Evolutionary conservation across 2,113 vertebrate genomes (phyloP).

Genomic region (Taxidea taxus): DNA sequence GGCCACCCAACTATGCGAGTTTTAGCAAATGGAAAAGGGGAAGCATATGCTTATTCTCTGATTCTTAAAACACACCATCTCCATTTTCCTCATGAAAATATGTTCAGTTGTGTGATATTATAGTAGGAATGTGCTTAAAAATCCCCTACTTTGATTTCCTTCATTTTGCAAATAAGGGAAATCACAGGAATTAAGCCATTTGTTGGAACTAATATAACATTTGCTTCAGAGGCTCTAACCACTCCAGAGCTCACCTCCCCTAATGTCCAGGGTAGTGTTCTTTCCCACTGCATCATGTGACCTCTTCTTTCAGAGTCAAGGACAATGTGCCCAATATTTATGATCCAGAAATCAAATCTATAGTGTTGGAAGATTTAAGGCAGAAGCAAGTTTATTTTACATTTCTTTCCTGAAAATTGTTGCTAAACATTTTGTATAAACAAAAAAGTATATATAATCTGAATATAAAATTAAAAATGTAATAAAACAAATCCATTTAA

Average conservation of each 20-base stretch:
- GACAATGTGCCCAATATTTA: neutral
- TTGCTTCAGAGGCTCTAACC: neutral
- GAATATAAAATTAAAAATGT: neutral
- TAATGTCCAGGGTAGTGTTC: neutral
- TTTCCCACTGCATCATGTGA: fast-evolving
- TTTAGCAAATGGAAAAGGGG: neutral
- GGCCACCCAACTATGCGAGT: neutral
- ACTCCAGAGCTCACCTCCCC: neutral
- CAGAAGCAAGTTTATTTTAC: neutral
- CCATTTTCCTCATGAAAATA: neutral
- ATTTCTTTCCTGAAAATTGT: neutral
- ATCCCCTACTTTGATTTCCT: neutral
- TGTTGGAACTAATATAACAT: neutral
- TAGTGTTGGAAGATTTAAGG: neutral
- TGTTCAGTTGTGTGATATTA: neutral
- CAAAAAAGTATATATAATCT: neutral
- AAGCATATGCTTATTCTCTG: neutral
- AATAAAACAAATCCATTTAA: neutral
- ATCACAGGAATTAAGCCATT: neutral
- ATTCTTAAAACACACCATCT: neutral
- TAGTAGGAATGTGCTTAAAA: neutral
- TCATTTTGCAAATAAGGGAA: neutral
- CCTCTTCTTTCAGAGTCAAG: neutral
- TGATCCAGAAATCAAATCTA: neutral
- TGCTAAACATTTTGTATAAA: neutral